Conservation (phyloP, 1,140 invertebrate genomes). For the Planococcus citri region DNA sequence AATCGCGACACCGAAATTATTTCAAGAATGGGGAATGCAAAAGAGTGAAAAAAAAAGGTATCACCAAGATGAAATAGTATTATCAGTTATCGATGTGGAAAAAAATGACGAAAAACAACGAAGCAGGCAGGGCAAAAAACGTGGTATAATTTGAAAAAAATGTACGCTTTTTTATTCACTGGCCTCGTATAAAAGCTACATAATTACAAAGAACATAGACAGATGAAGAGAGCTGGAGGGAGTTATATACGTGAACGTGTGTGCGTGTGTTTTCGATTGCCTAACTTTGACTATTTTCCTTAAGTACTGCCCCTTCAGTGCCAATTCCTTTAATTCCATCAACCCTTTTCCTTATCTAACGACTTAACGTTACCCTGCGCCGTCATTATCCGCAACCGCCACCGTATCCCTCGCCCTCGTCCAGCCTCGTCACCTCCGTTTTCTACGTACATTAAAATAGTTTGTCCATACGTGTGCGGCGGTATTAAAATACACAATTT, state of each 20-base stretch:
- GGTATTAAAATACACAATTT: constrained; percentile 1
- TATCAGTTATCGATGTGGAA: background rate
- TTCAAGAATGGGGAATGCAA: too few relatives aligned
- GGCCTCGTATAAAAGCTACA: constrained; percentile 9
- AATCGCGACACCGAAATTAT: background rate
- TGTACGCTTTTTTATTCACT: constrained; percentile 1
- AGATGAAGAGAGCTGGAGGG: too few relatives aligned
- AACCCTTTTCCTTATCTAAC: constrained; percentile 20
- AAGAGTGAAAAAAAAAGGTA: background rate
- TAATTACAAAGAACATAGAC: background rate
- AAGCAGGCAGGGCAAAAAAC: background rate
- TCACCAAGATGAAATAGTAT: background rate
- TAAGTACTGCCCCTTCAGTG: constrained; percentile 18
- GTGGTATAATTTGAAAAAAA: background rate
- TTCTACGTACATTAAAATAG: background rate
- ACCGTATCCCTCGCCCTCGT: too few relatives aligned
- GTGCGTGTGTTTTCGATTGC: constrained; percentile 13
- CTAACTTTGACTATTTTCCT: constrained; percentile 20
- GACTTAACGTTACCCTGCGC: constrained; percentile 16
- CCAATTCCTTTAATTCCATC: constrained; percentile 19
- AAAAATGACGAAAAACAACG: background rate
- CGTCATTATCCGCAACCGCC: constrained; percentile 7
- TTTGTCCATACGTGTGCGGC: constrained; percentile 18
- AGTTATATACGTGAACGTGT: background rate
- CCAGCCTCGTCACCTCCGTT: too few relatives aligned